Base-by-base conservation (phyloP, 2,113 vertebrate species). In the Castor canadensis region DNA sequence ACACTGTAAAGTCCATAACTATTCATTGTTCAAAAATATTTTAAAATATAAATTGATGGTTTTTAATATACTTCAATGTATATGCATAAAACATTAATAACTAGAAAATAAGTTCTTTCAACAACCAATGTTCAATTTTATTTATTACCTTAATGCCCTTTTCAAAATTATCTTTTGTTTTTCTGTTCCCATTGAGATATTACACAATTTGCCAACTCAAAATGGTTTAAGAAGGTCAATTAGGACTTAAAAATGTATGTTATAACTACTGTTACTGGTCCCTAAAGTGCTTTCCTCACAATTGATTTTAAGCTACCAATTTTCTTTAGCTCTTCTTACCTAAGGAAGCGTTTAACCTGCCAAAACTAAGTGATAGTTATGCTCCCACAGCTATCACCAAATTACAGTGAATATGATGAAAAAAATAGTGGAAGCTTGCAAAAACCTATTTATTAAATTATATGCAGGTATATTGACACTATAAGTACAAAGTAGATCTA, bases 311-410 rank as follows among this genome's bases (percentile, higher is more conserved):
- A 58, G 20, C 5, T 64, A 80, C 30, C 30, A 79, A 49, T 75
- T 97, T 95, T 95, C 22, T n/a, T 93, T 35, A 77, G 54, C 6
- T 19, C 4, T 89, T 94, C 24, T 60, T 45, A 81, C 58, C 12
- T 76, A 45, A 71, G 19, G n/a, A 72, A 87, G 77, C 45, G 89
- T 60, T 83, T 62, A 81, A 81, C 13, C 13, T 92, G 49, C n/a
- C 58, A 82, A 75, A 6, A 56, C 2, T 54, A 93, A 81, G 12
- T 13, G 24, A 38, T 79, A 60, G 9, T 60, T 95, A 85, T n/a
- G 69, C 54, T 81, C 45, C 6, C 22, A 71, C 10, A 87, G 7
- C 8, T 71, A 60, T n/a, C 43, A 84, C n/a, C 35, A 58, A 87
- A 76, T 93, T 91, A 67, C 15, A 86, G 5, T 43, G 20, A 83